phyloP scores from a whole-genome alignment of 1,140 invertebrate species.

The Hyposmocoma kahamanoa region DNA sequence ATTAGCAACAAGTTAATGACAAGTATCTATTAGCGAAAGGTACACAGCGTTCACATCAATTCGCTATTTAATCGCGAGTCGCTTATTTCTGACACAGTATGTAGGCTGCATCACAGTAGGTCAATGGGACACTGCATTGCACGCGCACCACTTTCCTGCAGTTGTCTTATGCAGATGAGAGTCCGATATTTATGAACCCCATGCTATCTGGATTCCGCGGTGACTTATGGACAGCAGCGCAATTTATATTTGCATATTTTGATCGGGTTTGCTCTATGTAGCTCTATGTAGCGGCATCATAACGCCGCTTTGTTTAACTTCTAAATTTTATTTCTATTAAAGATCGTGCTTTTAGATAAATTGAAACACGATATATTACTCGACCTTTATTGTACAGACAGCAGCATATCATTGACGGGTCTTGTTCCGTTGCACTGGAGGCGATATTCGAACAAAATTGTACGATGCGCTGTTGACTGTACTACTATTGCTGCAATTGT shows the following conservation, averaged over 20 bases:
- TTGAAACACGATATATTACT: too few relatives aligned
- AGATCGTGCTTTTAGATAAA: too few relatives aligned
- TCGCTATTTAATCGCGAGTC: conserved; percentile 39
- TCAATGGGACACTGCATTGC: conserved; percentile 39
- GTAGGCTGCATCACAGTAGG: conserved; percentile 49
- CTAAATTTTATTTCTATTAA: too few relatives aligned
- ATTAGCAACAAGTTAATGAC: not conserved
- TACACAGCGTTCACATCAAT: conserved; percentile 30
- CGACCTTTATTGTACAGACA: too few relatives aligned
- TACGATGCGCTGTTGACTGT: too few relatives aligned
- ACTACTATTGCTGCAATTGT: too few relatives aligned
- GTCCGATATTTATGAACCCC: not conserved
- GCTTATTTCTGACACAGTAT: conserved; percentile 35
- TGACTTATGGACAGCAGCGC: conserved; percentile 1
- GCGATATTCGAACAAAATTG: too few relatives aligned
- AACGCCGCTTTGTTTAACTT: too few relatives aligned
- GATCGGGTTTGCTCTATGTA: conserved; percentile 1
- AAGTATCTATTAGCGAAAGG: conserved; percentile 2
- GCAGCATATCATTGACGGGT: too few relatives aligned
- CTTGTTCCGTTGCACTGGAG: too few relatives aligned
- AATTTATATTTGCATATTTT: conserved; percentile 3
- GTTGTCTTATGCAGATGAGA: conserved; percentile 31
- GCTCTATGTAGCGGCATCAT: too few relatives aligned
- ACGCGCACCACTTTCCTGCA: conserved; percentile 42
- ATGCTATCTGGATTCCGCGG: not conserved